These are phyloP conservation scores for Melipona quadrifasciata DNA, from an alignment of 1,140 invertebrate species.

Conservation along the genomic window DNA sequence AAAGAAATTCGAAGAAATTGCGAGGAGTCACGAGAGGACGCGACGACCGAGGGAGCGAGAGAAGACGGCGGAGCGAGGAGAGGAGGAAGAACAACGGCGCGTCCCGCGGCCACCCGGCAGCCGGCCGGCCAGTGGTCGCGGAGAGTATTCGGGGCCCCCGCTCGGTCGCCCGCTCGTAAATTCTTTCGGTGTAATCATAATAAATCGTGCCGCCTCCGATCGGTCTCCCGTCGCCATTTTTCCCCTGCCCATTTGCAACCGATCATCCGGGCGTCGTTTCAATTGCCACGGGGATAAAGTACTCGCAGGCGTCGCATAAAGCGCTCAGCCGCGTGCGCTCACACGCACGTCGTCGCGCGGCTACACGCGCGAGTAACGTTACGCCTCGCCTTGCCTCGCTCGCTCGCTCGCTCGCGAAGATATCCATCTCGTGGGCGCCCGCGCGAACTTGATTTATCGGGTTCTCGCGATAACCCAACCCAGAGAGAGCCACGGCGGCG, in stretches of 20 bases:
- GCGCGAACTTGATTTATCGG: slow-evolving; percentile 77
- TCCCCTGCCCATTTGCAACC: slow-evolving; percentile 41
- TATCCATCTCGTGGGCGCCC: slow-evolving; percentile 72
- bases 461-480: slow-evolving; percentile 69
- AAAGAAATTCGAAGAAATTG: slow-evolving; percentile 27
- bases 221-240: slow-evolving; percentile 46
- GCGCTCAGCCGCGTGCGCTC: slow-evolving; percentile 25
- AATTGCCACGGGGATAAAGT: slow-evolving; percentile 41
- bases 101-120: slow-evolving; percentile 31
- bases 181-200: slow-evolving; percentile 49
- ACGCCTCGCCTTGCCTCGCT: slow-evolving; percentile 26
- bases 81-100: slow-evolving; percentile 17
- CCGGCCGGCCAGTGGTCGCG: neutral
- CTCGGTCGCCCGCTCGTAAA: slow-evolving; percentile 30
- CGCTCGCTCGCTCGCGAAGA: slow-evolving; percentile 55
- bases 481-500: slow-evolving; percentile 36
- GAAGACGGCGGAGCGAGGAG: neutral
- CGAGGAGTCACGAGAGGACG: slow-evolving; percentile 23
- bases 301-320: slow-evolving; percentile 37
- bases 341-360: slow-evolving; percentile 34
- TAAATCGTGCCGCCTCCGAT: slow-evolving; percentile 40
- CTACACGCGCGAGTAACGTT: slow-evolving; percentile 46
- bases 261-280: slow-evolving; percentile 49
- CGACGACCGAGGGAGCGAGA: neutral
- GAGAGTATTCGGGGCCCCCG: neutral